Conservation (phyloP, 2,888 invertebrate species). For the Antheraea assamensis region DNA sequence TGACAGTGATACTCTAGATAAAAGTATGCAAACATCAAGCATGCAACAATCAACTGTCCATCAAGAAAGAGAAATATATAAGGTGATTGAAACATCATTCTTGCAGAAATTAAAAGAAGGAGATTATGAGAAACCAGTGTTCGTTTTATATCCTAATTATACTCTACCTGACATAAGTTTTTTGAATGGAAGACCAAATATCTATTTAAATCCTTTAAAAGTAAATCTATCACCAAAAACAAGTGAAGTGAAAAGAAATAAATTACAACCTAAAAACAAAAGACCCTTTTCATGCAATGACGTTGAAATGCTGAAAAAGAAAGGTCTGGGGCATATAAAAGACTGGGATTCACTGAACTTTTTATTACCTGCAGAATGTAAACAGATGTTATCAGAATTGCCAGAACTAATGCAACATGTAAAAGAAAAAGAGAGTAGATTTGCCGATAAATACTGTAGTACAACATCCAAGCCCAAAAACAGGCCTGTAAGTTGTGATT, state of each 20-base stretch:
- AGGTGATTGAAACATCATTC: conserved; percentile 87
- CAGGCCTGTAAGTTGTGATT: conserved; percentile 84
- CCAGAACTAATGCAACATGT: conserved; percentile 88
- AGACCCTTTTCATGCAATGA: conserved; percentile 92
- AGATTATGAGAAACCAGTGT: conserved; percentile 88
- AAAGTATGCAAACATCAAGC: conserved; percentile 88
- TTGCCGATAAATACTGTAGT: conserved; percentile 70
- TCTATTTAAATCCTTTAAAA: conserved; percentile 88
- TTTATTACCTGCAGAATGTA: conserved; percentile 92
- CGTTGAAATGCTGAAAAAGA: conserved; percentile 89
- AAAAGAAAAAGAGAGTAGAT: conserved; percentile 78
- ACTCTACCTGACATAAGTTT: conserved; percentile 94
- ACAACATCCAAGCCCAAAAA: conserved; percentile 80
- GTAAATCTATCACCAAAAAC: conserved; percentile 71
- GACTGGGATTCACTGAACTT: conserved; percentile 97
- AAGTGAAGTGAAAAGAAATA: conserved; percentile 66
- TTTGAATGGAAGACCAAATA: conserved; percentile 84
- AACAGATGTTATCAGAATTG: conserved; percentile 89
- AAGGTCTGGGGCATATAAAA: conserved; percentile 91
- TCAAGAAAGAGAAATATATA: conserved; percentile 78
- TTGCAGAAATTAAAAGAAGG: conserved; percentile 85
- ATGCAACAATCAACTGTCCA: conserved; percentile 64
- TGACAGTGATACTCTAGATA: conserved; percentile 83
- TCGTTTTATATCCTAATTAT: conserved; percentile 95
- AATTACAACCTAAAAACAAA: conserved; percentile 69